Evolutionary conservation across 2,113 vertebrate genomes (phyloP), one percentile per base, ranked within the genome.

Genomic region (Trinectes maculatus): DNA sequence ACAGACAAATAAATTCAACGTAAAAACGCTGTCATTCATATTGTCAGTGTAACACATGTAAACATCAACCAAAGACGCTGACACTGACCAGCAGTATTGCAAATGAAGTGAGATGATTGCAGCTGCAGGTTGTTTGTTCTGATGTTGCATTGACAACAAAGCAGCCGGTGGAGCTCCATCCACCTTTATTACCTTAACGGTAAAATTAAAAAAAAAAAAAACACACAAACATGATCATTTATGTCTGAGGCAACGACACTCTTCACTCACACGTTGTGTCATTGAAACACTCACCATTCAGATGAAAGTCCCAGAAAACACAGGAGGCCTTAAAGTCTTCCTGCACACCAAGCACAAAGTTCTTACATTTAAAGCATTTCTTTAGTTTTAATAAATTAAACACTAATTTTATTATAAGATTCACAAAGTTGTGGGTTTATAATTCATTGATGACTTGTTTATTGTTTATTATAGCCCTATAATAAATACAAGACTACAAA

Each of bases 101-200:
- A 68, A 99, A 99, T 66, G 96, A 94, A 7, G 97, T 99, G 52
- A 99, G 94, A 64, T 99, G 97, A 80, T 92, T 95, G 83, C 97
- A 99, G 79, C 93, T 94, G 85, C 97, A 99, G 70, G 86, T 78
- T 0, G 95, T 98, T 55, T 93, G 87, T 21, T 94, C 92, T 6
- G 79, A 18, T 25, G 86, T 93, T 24, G 72, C 87, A 46, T 91
- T 93, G 84, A 90, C 82, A 25, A 96, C 84, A 9, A 8, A 82
- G 77, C 97, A 99, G 0, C 97, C 96, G 6, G 85, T 72, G 0
- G 77, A 58, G 31, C 91, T 93, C 97, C 97, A 99, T 52, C 95
- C 95, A 79, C 96, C 96, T 26, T 42, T 71, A 28, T 91, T 93
- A 65, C 60, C 97, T 98, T 3, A 86, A 78, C 7, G 59, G 12